Evolutionary conservation across 2,113 vertebrate genomes (phyloP).

Genomic region (Zapus hudsonius): DNA sequence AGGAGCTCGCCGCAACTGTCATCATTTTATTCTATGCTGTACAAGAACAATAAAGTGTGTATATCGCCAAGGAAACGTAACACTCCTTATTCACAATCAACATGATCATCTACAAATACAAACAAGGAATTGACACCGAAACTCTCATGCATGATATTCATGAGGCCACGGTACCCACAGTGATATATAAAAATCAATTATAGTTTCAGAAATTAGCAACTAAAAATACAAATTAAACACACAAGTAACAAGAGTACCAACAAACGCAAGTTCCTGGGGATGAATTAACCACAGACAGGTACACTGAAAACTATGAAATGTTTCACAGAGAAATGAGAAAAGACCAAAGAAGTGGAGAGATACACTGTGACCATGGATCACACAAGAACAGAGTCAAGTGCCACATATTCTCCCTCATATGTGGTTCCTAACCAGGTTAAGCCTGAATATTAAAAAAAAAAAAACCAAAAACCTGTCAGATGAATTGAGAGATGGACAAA

Average conservation of each 20-base stretch:
- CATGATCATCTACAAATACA: neutral
- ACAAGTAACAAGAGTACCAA: neutral
- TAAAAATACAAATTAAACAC: neutral
- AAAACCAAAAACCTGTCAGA: no score
- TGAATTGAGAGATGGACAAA: no score
- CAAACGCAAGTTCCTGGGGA: neutral
- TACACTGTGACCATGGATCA: neutral
- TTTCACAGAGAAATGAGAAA: neutral
- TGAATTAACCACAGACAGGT: neutral
- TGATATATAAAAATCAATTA: neutral
- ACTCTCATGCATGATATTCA: neutral
- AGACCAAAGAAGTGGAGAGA: neutral
- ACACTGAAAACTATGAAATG: neutral
- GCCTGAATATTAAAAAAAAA: no score
- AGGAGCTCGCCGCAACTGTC: no score
- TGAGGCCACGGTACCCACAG: neutral
- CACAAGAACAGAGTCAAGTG: no score
- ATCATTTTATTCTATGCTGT: neutral
- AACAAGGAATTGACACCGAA: neutral
- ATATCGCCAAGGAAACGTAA: neutral
- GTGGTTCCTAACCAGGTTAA: no score
- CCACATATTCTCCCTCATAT: no score
- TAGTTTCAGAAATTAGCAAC: neutral
- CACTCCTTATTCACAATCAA: neutral
- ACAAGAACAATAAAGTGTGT: neutral